phyloP scores from a whole-genome alignment of 2,113 vertebrate species.

The Entosphenus tridentatus region DNA sequence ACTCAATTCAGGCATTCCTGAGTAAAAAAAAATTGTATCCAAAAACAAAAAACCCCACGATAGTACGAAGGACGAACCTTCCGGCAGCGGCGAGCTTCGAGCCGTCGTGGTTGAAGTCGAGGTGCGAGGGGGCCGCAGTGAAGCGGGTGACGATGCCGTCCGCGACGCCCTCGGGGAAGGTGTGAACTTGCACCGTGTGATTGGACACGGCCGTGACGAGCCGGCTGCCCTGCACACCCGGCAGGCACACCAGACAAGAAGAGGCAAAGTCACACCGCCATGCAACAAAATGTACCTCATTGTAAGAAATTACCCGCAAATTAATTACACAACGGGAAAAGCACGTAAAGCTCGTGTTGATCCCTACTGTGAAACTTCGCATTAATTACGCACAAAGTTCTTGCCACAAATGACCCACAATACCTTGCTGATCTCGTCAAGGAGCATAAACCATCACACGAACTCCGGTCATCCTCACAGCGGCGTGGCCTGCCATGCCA shows the following conservation, averaged over 20 bases:
- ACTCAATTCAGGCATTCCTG: neutral
- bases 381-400: too few relatives aligned
- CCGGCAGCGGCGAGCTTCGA: conserved; percentile 56
- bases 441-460: too few relatives aligned
- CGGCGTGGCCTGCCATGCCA: too few relatives aligned
- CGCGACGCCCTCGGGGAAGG: conserved; percentile 62
- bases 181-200: conserved; percentile 68
- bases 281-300: neutral
- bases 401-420: too few relatives aligned
- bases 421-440: too few relatives aligned
- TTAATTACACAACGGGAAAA: too few relatives aligned
- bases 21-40: neutral
- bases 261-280: neutral
- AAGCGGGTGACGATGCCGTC: conserved; percentile 87
- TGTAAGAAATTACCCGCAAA: too few relatives aligned
- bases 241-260: too few relatives aligned
- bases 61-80: conserved; percentile 24
- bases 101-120: conserved; percentile 45
- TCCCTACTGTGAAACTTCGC: too few relatives aligned
- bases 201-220: conserved; percentile 64
- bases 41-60: conserved; percentile 8
- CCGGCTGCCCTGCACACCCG: conserved; percentile 17
- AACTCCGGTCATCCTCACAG: too few relatives aligned
- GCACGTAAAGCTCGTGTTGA: too few relatives aligned
- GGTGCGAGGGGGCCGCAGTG: conserved; percentile 59